phyloP scores from a whole-genome alignment of 2,113 vertebrate genomes.

The Bucco capensis region DNA sequence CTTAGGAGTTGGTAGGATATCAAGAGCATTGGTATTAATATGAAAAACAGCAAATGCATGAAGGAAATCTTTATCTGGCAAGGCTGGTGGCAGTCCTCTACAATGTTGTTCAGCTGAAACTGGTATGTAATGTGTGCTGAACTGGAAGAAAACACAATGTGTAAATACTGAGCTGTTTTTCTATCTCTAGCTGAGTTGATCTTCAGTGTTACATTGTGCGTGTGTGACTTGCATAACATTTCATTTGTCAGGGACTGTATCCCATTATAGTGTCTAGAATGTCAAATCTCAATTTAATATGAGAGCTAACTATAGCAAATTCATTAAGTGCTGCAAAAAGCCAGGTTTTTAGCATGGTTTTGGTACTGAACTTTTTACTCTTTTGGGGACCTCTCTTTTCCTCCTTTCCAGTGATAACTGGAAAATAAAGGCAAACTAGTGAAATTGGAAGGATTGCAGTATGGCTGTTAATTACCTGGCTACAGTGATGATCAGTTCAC shows the following conservation, averaged over 20 bases:
- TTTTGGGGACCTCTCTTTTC: not conserved
- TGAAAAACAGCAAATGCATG: not conserved
- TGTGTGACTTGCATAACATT: not conserved
- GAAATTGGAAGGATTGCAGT: not conserved
- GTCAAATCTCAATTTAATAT: not conserved
- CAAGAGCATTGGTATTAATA: not conserved
- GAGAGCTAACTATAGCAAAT: not conserved
- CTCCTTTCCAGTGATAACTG: not conserved
- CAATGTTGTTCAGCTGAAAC: not conserved
- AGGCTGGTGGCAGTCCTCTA: not conserved
- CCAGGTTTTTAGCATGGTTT: not conserved
- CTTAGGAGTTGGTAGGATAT: not conserved
- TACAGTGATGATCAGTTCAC: not conserved
- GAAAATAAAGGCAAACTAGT: not conserved
- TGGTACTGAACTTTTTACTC: not conserved
- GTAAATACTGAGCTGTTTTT: not conserved
- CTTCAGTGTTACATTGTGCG: not conserved
- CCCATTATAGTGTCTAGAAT: not conserved
- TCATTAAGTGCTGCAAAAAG: not conserved
- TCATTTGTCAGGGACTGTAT: not conserved
- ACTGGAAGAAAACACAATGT: not conserved
- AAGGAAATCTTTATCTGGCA: not conserved
- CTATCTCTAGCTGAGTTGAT: not conserved
- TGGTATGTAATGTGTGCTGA: not conserved
- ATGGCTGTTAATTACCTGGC: not conserved